Evolutionary conservation across 2,888 invertebrate species (phyloP), one percentile per base, ranked within the genome.

Genomic region (Hypsopygia costalis): DNA sequence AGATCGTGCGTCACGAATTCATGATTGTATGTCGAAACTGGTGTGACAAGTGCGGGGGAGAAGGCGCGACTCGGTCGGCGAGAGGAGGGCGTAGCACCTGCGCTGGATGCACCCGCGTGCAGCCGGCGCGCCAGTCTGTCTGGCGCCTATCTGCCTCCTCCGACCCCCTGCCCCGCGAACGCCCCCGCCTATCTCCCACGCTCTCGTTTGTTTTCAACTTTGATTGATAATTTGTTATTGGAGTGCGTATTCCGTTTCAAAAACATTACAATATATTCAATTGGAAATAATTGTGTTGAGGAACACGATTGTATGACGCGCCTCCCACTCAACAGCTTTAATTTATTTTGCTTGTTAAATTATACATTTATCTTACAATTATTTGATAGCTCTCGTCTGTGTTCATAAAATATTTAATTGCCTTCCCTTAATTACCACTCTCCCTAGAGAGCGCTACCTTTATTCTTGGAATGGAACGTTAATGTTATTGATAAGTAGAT

Each of bases 171-270:
- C 46, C 34, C 49, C 53, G 47, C 49, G 44, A 38, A 44, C 46
- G 46, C 48, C 47, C 49, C 49, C 49, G 43, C 55, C 38, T 46
- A 56, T 51, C 69, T 58, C 71, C 68, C 73, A 71, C 78, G 66
- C 78, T 58, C 71, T 65, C 72, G 73, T 76, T 85, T 86, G 83
- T 87, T 87, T 86, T 86, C 79, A 83, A 85, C 83, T 86, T 81
- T 86, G 86, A 87, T 86, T 85, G 81, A 87, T 86, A 86, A 86
- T 87, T 85, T 85, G 80, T 85, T 87, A 83, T 81, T 78, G 72
- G 69, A 82, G 70, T 79, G 77, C 72, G 81, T 79, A 73, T 71
- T 65, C 62, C 62, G 59, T 68, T 78, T 70, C 68, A 62, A 71
- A 71, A 75, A 72, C 62, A 70, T 58, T 64, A 59, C 57, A 62